Conservation (phyloP, 2,797 vertebrate species). For the Sebastes aleutianus region DNA sequence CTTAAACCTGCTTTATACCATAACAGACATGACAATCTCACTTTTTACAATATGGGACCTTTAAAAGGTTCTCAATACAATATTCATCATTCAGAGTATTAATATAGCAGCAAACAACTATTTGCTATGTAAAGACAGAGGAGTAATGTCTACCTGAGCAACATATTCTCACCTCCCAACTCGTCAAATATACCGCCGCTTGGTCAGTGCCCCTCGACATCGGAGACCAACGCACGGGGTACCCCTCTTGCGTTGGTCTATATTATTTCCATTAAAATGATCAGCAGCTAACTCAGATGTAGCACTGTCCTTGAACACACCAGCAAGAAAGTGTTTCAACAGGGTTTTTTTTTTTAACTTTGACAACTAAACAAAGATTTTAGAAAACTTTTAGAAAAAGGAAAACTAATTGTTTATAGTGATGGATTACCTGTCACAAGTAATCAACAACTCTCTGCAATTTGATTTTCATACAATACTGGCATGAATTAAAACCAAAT, state of each 20-base stretch:
- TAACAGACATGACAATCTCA: too few species aligned
- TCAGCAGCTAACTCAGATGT: background rate
- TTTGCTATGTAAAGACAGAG: too few species aligned
- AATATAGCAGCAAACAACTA: too few species aligned
- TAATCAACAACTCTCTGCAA: background rate
- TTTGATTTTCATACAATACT: background rate
- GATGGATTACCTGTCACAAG: background rate
- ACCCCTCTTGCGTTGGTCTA: background rate
- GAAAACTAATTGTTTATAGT: background rate
- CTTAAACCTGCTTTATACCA: too few species aligned
- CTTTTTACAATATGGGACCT: too few species aligned
- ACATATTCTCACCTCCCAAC: too few species aligned
- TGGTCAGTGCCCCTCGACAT: too few species aligned
- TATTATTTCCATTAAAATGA: background rate
- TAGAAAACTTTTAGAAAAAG: background rate
- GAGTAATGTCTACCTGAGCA: too few species aligned
- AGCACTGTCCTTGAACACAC: background rate
- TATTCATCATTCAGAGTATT: too few species aligned
- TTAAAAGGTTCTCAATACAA: too few species aligned
- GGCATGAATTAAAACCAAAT: constrained; percentile 5
- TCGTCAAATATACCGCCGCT: too few species aligned
- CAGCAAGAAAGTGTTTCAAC: background rate
- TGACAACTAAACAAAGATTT: background rate
- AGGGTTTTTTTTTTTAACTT: background rate
- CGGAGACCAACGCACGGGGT: too few species aligned